Conservation (phyloP, 2,113 vertebrate species). For the Notothenia coriiceps region DNA sequence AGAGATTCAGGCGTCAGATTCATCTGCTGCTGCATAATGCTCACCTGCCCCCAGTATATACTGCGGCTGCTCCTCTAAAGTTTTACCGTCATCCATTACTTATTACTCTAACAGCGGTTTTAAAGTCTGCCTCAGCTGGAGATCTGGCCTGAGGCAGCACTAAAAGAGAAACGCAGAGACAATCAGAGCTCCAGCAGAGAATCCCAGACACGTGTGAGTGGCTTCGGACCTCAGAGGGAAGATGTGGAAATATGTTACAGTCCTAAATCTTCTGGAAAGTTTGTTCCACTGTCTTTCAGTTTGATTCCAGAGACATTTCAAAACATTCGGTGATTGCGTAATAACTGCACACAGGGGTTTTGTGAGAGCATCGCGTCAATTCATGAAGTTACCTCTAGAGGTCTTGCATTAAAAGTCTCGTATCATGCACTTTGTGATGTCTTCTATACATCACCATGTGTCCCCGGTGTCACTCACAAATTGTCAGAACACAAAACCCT, state of each 20-base stretch:
- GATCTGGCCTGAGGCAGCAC: background rate
- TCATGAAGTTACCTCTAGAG: background rate
- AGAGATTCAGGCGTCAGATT: slow-evolving; percentile 30
- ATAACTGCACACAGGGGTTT: background rate
- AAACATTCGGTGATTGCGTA: background rate
- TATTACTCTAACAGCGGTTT: background rate
- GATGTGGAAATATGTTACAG: slow-evolving; percentile 5
- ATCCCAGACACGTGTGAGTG: slow-evolving; percentile 33
- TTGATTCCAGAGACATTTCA: too few species aligned
- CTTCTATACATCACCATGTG: too few species aligned
- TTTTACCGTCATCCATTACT: slow-evolving; percentile 18
- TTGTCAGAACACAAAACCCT: too few species aligned
- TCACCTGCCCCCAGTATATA: background rate
- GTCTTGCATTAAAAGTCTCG: too few species aligned
- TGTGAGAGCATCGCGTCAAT: background rate
- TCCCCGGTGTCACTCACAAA: too few species aligned
- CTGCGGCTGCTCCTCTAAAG: slow-evolving; percentile 10
- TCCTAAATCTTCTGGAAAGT: background rate
- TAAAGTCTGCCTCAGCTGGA: slow-evolving; percentile 23
- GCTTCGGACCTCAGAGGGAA: slow-evolving; percentile 11
- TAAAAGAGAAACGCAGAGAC: background rate
- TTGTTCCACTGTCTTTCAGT: too few species aligned
- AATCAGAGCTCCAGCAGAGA: slow-evolving; percentile 3
- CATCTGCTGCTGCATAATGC: slow-evolving; percentile 31
- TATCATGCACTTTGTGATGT: too few species aligned